Evolutionary conservation across 2,797 vertebrate genomes (phyloP), one percentile per base, ranked within the genome.

Genomic region (Anabacerthia variegaticeps): DNA sequence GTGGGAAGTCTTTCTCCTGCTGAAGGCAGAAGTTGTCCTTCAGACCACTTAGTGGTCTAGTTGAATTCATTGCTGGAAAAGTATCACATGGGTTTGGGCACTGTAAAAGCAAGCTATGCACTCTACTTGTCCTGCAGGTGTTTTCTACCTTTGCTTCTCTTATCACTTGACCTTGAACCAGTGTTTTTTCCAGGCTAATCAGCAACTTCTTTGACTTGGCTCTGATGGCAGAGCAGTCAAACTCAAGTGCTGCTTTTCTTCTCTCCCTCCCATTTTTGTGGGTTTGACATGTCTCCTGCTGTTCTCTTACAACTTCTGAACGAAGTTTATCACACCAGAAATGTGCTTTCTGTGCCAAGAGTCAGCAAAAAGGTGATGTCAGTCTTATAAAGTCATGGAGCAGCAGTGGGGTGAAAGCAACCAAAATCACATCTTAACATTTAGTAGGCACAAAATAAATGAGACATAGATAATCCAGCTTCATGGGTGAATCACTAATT

Each of bases 11-110:
- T 58, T 63, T 44, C 14, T 83, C 23, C 26, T 30, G 3, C 34
- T 34, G 8, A 77, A 56, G 51, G 59, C 41, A 72, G 52, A 68
- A 78, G 39, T 51, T 67, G 15, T 41, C 59, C 13, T 75, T 88
- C 54, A 51, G 49, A 48, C 12, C 12, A 11, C 78, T 81, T 78
- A 54, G 52, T 51, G 17, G 22, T 52, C 63, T 65, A 2, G 58
- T 61, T 79, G 15, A 90, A 48, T 52, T 88, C 9, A 16, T 72
- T 68, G 41, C 27, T 81, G 34, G 30, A 82, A 92, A 87, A 92
- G 36, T 37, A 55, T 11, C 27, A 4, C 0, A 1, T 48, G 36
- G 14, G 5, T 63, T 63, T 86, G 36, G n/a, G 39, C 44, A 22
- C 21, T 10, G 10, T 55, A n/a, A 52, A 86, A 46, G 20, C 22